Percentiles rank a stretch among this genome's conserved stretches.
Conservation (phyloP, 2,113 vertebrate species). For the Cinclus cinclus region DNA sequence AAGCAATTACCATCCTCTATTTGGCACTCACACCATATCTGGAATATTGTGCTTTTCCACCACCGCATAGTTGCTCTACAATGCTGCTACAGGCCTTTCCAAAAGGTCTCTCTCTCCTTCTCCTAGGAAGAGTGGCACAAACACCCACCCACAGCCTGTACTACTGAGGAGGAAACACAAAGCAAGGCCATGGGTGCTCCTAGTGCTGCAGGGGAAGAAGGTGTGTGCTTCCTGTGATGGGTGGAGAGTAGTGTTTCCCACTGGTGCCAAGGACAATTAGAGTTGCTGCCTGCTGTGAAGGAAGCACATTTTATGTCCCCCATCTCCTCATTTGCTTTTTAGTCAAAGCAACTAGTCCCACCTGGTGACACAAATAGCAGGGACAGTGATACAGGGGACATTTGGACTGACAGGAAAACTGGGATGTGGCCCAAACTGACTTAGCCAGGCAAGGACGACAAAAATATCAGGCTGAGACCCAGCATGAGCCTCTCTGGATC, state of each 20-base stretch:
- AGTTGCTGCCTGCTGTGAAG: background rate
- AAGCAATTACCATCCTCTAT: background rate
- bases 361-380: background rate
- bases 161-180: background rate
- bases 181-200: background rate
- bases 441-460: background rate
- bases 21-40: background rate
- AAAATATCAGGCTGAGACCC: background rate
- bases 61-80: background rate
- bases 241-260: background rate
- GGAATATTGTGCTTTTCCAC: background rate
- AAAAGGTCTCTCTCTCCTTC: background rate
- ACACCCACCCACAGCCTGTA: background rate
- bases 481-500: background rate
- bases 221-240: background rate
- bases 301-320: fast-evolving
- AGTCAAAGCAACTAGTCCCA: background rate
- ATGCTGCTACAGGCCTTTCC: background rate
- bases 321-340: background rate
- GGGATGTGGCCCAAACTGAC: background rate
- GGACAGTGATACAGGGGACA: background rate
- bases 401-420: background rate
- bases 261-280: background rate
- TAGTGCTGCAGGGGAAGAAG: background rate
- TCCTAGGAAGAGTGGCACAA: background rate